Evolutionary conservation across 1,140 invertebrate genomes (phyloP).

Genomic region (Yoshiicerus persimilis): DNA sequence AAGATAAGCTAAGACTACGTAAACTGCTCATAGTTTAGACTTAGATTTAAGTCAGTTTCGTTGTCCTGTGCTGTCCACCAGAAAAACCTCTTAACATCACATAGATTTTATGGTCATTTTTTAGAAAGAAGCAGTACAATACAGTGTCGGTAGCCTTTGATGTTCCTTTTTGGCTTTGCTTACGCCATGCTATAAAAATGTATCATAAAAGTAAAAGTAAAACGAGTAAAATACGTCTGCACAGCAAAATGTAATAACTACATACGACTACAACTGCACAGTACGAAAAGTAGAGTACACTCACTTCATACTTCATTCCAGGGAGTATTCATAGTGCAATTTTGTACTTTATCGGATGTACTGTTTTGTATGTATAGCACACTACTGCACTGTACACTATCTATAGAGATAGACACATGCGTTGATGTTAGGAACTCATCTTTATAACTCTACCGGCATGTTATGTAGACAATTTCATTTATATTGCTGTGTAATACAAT

Average conservation of each 20-base stretch:
- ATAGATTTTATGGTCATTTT: conserved; percentile 7
- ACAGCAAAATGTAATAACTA: not conserved
- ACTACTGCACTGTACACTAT: too few species aligned
- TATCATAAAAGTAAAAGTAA: conserved; percentile 3
- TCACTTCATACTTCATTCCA: not conserved
- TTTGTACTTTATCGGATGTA: not conserved
- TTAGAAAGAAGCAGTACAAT: not conserved
- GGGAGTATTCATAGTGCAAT: not conserved
- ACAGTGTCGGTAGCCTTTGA: not conserved
- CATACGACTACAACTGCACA: not conserved
- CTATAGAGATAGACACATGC: not conserved
- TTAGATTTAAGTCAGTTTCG: conserved; percentile 17
- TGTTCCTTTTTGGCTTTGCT: not conserved
- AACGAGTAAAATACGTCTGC: not conserved
- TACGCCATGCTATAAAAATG: not conserved
- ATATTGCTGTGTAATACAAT: not conserved
- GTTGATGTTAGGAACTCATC: not conserved
- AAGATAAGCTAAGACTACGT: not conserved
- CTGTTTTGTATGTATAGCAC: not conserved
- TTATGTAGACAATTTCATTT: not conserved
- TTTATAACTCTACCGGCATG: not conserved
- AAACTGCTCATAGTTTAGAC: not conserved
- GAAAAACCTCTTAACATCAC: not conserved
- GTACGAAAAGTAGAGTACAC: not conserved
- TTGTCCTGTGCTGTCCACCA: not conserved